Evolutionary conservation across 2,113 vertebrate species (phyloP).

Genomic region (Rhynchomys soricoides): DNA sequence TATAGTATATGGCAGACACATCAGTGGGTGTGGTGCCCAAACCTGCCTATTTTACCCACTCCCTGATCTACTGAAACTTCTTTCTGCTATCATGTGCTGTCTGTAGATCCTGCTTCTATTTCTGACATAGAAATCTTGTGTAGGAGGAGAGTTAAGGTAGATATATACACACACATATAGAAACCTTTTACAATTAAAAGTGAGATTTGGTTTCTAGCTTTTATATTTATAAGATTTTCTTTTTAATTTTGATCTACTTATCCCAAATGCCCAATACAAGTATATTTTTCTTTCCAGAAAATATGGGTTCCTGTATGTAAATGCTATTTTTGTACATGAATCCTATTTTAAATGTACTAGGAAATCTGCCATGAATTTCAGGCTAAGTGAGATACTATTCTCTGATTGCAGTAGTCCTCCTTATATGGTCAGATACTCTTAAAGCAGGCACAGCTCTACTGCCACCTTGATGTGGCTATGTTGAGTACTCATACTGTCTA

Average conservation of each 20-base stretch:
- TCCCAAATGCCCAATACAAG: slow-evolving; percentile 73
- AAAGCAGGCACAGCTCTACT: not conserved
- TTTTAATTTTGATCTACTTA: slow-evolving; percentile 67
- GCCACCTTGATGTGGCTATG: not conserved
- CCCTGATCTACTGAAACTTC: not conserved
- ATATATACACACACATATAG: slow-evolving; percentile 63
- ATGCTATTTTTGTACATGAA: slow-evolving; percentile 70
- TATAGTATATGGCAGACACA: too few species aligned
- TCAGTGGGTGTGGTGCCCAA: not conserved
- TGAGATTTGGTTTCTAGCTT: slow-evolving; percentile 62
- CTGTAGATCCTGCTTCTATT: slow-evolving; percentile 9
- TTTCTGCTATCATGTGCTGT: not conserved
- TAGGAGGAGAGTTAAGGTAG: slow-evolving; percentile 45
- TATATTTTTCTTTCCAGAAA: slow-evolving; percentile 65
- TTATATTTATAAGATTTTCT: slow-evolving; percentile 66
- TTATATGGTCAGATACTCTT: slow-evolving; percentile 27
- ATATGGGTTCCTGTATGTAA: slow-evolving; percentile 62
- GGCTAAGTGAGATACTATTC: slow-evolving; percentile 46
- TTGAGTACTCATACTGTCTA: not conserved
- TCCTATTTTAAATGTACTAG: slow-evolving; percentile 75
- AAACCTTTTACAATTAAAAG: slow-evolving; percentile 64
- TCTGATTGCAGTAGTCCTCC: slow-evolving; percentile 22
- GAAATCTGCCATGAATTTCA: slow-evolving; percentile 68
- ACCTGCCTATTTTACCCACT: not conserved
- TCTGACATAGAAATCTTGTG: slow-evolving; percentile 21